A percentile compares a stretch with the other conserved stretches of the same genome.
Conservation (phyloP, 2,113 vertebrate genomes). For the Arenaria interpres region DNA sequence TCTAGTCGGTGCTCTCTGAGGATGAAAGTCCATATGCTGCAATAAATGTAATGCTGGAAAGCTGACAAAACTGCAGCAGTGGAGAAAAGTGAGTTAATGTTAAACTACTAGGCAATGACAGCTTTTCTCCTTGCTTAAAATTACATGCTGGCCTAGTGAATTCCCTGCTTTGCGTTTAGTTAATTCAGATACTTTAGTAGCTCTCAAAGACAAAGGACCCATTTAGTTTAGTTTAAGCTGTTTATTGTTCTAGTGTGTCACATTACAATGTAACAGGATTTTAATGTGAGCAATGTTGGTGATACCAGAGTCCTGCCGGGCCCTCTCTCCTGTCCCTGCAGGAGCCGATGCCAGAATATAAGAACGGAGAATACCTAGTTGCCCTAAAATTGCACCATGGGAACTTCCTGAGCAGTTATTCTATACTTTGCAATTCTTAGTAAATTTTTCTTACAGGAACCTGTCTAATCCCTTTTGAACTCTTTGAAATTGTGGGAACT, state of each 20-base stretch:
- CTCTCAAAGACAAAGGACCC: background rate
- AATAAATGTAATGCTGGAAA: background rate
- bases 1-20: background rate
- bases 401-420: background rate
- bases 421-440: background rate
- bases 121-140: background rate
- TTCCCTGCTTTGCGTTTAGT: background rate
- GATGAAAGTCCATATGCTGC: conserved; percentile 10
- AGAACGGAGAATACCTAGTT: background rate
- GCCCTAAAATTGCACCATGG: background rate
- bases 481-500: background rate
- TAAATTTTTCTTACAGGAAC: background rate
- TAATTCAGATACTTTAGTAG: background rate
- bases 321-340: fast-evolving
- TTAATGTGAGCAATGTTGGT: background rate
- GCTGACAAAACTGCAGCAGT: background rate
- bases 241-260: background rate
- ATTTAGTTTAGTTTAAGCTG: background rate
- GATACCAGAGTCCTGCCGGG: background rate
- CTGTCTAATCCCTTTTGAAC: background rate
- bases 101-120: background rate
- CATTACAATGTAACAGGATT: background rate
- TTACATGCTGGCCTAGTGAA: background rate
- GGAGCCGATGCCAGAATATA: background rate
- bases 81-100: conserved; percentile 14